Conservation (phyloP, 1,140 invertebrate species). For the Lasioglossum albipes region DNA sequence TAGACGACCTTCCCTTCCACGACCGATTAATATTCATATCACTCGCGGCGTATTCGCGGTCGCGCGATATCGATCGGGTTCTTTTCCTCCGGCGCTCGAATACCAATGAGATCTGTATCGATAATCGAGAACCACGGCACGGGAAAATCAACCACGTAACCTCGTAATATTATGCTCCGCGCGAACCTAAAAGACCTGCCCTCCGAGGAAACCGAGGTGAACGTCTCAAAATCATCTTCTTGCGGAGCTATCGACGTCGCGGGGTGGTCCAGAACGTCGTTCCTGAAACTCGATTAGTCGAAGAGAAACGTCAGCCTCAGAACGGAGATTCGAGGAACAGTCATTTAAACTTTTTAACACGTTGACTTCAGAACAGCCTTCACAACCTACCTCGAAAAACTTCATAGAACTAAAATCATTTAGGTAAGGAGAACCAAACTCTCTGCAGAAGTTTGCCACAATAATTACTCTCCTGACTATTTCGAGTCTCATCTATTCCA, state of each 20-base stretch:
- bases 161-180: constrained; percentile 11
- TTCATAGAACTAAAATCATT: too few species aligned
- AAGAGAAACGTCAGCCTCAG: too few species aligned
- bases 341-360: too few species aligned
- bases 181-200: not conserved
- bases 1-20: constrained; percentile 28
- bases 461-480: too few species aligned
- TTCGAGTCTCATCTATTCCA: too few species aligned
- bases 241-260: not conserved
- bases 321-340: not conserved
- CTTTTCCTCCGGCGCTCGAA: constrained; percentile 50
- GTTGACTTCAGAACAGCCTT: too few species aligned
- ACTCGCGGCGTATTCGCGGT: constrained; percentile 41
- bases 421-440: too few species aligned
- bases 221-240: not conserved
- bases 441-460: too few species aligned
- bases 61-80: constrained; percentile 55
- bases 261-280: not conserved
- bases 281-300: too few species aligned
- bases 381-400: too few species aligned
- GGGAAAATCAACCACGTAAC: constrained; percentile 39
- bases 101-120: constrained; percentile 56
- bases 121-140: not conserved
- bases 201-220: constrained; percentile 3
- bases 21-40: constrained; percentile 57